Evolutionary conservation across 37 sponge, comb jelly and placozoan genomes (phyloP), one percentile per base, ranked within the genome.

Genomic region (Hexactinellida sp.): DNA sequence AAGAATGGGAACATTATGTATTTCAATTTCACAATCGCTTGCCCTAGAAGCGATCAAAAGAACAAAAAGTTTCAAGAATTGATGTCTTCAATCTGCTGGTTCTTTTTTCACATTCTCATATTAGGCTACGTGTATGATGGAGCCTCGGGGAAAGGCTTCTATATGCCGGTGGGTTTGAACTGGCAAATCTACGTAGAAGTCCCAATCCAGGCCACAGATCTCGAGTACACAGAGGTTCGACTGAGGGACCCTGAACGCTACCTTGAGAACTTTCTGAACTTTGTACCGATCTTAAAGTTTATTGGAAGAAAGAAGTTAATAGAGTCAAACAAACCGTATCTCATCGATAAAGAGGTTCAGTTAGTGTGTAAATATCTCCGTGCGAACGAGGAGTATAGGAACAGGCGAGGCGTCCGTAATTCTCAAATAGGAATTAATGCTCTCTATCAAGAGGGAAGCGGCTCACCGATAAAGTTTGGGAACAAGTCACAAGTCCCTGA

Each of bases 361-460:
- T 87, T 95, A 36, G 95, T 95, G 36, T 95, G 95, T 87, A 92
- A 93, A 86, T 95, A 95, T 82, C 91, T 95, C 36, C 76, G 76
- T 32, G 76, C 76, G 25, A 25, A 21, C 5, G 84, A 86, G 83
- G 93, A 91, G 16, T 91, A 84, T 82, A 36, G 85, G 54, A 85
- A 7, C 0, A 37, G 82, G 28, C 84, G 83, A 36, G 90, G 87
- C 13, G 37, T 36, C 1, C 35, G 19, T 16, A 84, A 86, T 63
- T 10, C 76, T 10, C 76, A 63, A n/a, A 25, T 10, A 23, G 92
- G 92, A 16, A 91, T 91, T 39, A 86, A 91, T 63, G 89, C 82
- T 85, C 63, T 87, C 35, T 88, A 76, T 51, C 76, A 63, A 76
- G 88, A 82, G 51, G 35, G 83, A 87, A 86, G 32, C 10, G 36